Evolutionary conservation across 64 coral and sea anemone genomes (phyloP).

Genomic region (Dendrophyllia cribrosa): DNA sequence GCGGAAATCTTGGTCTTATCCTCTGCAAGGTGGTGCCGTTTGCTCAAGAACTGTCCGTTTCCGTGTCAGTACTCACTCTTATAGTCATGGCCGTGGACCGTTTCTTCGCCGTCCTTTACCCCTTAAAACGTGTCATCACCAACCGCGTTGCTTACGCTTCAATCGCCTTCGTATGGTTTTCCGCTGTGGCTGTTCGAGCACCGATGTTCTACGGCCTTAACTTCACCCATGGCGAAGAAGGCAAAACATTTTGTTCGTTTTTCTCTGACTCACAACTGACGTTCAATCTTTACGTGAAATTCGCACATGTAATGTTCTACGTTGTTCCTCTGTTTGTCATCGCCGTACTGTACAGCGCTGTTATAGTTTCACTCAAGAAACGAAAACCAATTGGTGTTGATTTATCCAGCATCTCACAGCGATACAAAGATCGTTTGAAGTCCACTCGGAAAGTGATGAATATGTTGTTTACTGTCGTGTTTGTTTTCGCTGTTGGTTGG

Average conservation of each 20-base stretch:
- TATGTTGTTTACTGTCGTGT: slow-evolving; percentile 50
- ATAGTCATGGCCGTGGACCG: slow-evolving; percentile 32
- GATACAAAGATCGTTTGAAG: background rate
- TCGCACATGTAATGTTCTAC: slow-evolving; percentile 61
- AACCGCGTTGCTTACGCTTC: background rate
- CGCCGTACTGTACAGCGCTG: slow-evolving; percentile 38
- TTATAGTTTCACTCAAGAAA: slow-evolving; percentile 34
- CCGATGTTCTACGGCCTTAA: slow-evolving; percentile 43
- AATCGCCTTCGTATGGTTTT: slow-evolving; percentile 37
- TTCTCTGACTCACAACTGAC: background rate
- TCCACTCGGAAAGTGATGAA: slow-evolving; percentile 47
- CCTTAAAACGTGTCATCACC: slow-evolving; percentile 45
- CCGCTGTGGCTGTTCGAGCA: background rate
- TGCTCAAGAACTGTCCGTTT: slow-evolving; percentile 52
- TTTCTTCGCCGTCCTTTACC: slow-evolving; percentile 58
- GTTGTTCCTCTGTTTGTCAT: slow-evolving; percentile 36
- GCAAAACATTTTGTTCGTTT: slow-evolving; percentile 24
- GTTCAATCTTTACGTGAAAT: background rate
- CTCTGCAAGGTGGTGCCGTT: slow-evolving; percentile 44
- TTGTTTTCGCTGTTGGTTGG: slow-evolving; percentile 55
- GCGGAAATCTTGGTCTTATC: slow-evolving; percentile 1
- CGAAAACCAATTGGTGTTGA: slow-evolving; percentile 26
- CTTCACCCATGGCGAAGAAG: background rate
- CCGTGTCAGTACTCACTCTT: slow-evolving; percentile 25
- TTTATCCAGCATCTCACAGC: background rate